Conservation (phyloP, 2,888 invertebrate genomes). For the Pyrrhosoma nymphula region DNA sequence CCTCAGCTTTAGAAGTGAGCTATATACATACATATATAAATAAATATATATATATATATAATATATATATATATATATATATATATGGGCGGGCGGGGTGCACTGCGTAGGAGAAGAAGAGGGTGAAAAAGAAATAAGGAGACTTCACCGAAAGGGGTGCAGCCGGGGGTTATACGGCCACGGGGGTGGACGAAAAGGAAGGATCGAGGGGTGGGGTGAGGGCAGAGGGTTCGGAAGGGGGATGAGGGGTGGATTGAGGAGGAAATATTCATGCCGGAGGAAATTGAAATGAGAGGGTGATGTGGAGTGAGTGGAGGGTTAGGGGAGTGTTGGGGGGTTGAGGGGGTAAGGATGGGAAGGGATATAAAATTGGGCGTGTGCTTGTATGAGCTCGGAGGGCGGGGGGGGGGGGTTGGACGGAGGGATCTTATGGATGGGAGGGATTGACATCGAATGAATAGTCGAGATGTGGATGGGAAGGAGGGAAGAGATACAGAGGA, state of each 20-base stretch:
- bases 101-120: not conserved
- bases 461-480: not conserved
- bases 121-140: not conserved
- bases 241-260: not conserved
- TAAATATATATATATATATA: too few relatives aligned
- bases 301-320: too few relatives aligned
- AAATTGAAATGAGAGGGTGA: constrained; percentile 7
- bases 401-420: not conserved
- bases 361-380: constrained; percentile 21
- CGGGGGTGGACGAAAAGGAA: not conserved
- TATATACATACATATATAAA: too few relatives aligned
- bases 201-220: not conserved
- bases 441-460: constrained; percentile 19
- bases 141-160: not conserved
- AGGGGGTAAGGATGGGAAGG: not conserved
- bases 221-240: not conserved
- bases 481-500: constrained; percentile 17
- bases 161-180: not conserved
- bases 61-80: too few relatives aligned
- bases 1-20: too few relatives aligned
- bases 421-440: not conserved
- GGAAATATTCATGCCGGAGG: constrained; percentile 22
- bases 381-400: not conserved
- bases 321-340: too few relatives aligned
- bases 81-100: not conserved